Conservation (phyloP, 2,888 invertebrate genomes). For the Stramonita haemastoma region DNA sequence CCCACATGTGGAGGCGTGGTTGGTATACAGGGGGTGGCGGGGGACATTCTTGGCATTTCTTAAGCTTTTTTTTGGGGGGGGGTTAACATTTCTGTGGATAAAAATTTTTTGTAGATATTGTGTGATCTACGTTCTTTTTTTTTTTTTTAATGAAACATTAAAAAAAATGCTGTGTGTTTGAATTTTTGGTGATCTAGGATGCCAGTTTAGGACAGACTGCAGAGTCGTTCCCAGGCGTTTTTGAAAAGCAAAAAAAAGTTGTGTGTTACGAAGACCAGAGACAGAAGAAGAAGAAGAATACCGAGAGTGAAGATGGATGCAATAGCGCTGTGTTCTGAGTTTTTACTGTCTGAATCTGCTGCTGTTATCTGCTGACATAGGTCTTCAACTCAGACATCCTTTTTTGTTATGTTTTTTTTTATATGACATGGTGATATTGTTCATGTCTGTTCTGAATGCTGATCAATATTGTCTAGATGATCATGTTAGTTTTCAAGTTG, state of each 20-base stretch:
- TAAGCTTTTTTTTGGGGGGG: no score
- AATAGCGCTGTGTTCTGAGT: not conserved
- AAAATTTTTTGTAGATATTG: no score
- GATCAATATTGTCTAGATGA: not conserved
- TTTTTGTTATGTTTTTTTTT: no score
- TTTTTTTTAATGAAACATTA: no score
- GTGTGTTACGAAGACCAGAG: not conserved
- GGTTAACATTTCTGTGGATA: no score
- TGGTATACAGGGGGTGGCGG: no score
- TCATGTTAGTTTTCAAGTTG: no score
- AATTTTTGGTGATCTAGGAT: not conserved
- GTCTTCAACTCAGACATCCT: not conserved
- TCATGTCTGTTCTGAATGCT: not conserved
- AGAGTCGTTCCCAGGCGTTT: no score
- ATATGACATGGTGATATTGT: not conserved
- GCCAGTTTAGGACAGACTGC: no score
- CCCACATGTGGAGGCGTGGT: no score
- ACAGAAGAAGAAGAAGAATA: not conserved
- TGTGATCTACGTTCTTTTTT: no score
- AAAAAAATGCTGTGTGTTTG: not conserved
- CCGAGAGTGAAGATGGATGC: not conserved
- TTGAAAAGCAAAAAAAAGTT: not conserved
- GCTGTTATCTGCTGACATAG: slow-evolving; percentile 5
- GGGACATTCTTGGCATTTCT: no score
- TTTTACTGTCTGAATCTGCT: not conserved